phyloP scores from a whole-genome alignment of 2,797 vertebrate species.

The Macrochelys suwanniensis region DNA sequence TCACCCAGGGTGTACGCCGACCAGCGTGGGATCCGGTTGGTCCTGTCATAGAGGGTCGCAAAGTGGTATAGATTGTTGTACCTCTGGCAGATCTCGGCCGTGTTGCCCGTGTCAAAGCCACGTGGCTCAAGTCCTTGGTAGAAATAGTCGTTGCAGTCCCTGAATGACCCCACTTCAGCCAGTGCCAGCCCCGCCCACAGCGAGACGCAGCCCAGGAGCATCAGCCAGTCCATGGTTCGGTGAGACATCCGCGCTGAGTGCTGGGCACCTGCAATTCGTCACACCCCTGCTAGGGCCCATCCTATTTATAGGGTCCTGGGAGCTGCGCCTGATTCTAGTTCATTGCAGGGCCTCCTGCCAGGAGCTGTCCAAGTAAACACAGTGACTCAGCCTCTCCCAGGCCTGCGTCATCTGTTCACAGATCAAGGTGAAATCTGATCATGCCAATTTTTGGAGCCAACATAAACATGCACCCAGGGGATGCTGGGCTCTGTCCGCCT shows the following conservation, averaged over 20 bases:
- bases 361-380: too few species aligned
- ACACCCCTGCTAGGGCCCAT: too few species aligned
- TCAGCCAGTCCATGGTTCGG: not conserved
- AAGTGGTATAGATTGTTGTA: not conserved
- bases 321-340: too few species aligned
- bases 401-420: too few species aligned
- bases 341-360: too few species aligned
- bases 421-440: too few species aligned
- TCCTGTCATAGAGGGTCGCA: not conserved
- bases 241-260: not conserved
- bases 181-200: not conserved
- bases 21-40: not conserved
- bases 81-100: not conserved
- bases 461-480: too few species aligned
- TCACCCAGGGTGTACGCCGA: not conserved
- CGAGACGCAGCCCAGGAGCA: not conserved
- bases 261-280: too few species aligned
- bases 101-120: not conserved
- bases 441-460: too few species aligned
- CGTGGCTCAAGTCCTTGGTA: not conserved
- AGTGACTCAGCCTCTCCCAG: too few species aligned
- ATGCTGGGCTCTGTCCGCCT: too few species aligned
- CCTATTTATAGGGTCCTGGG: too few species aligned
- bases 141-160: not conserved
- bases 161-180: not conserved